These are phyloP conservation scores for Aplochiton taeniatus DNA, from an alignment of 2,797 vertebrate genomes.

Conservation along the genomic window DNA sequence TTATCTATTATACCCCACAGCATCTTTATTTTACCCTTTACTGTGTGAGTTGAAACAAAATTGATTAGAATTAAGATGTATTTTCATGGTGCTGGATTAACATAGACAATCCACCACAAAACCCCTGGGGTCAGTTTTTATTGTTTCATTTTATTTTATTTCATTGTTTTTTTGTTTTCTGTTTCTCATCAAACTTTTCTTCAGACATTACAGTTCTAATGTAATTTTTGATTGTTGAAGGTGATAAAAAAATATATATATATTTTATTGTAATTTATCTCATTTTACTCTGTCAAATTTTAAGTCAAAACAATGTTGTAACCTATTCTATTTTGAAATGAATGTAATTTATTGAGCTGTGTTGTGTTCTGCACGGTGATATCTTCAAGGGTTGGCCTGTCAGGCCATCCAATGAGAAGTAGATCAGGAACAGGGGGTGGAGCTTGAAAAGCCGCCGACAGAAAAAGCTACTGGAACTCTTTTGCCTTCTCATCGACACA, in stretches of 20 bases:
- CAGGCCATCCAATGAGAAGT: constrained; percentile 60
- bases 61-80: constrained; percentile 57
- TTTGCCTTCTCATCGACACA: constrained; percentile 61
- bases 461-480: constrained; percentile 56
- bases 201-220: constrained; percentile 62
- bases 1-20: constrained; percentile 27
- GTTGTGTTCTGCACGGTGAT: constrained; percentile 62
- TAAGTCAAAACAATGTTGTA: constrained; percentile 73
- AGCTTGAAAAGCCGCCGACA: constrained; percentile 39
- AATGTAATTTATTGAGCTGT: constrained; percentile 86
- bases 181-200: constrained; percentile 40
- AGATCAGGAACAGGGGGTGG: constrained; percentile 33
- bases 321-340: constrained; percentile 81
- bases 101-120: constrained; percentile 75
- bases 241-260: constrained; percentile 55
- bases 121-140: constrained; percentile 25
- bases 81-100: constrained; percentile 77
- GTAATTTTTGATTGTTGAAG: constrained; percentile 65
- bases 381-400: constrained; percentile 58
- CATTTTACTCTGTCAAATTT: constrained; percentile 67
- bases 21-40: constrained; percentile 20
- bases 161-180: constrained; percentile 28
- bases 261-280: constrained; percentile 74
- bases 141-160: constrained; percentile 8
- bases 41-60: constrained; percentile 6